Evolutionary conservation across 2,888 invertebrate genomes (phyloP), one percentile per base, ranked within the genome.

Genomic region (Aphidoletes aphidimyza): DNA sequence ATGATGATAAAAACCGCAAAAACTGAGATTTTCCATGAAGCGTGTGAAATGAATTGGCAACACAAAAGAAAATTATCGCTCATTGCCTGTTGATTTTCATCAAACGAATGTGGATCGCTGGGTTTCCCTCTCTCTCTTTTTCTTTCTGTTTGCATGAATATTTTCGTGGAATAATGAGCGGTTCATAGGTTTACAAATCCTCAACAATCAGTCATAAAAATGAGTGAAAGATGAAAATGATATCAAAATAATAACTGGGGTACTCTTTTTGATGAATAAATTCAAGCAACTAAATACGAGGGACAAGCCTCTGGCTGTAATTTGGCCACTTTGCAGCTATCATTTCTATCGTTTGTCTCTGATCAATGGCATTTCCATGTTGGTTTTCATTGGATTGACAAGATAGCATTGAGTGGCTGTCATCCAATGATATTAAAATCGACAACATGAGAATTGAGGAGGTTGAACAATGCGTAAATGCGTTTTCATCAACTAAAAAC

Each of bases 181-280:
- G 47, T 2, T 47, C 17, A 47, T 47, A 26, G 8, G 22, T 26
- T 19, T 22, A 26, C 54, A 54, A 54, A 54, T 17, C 54, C 22
- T 54, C 17, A 47, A 39, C 39, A 5, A 39, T 8, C 5, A 39
- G 5, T 8, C 39, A 39, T 11, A 39, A 8, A 39, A 8, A 39
- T 11, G 39, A 5, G 39, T 11, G 39, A 5, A 39, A 5, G 3
- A 14, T 3, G 11, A 11, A 47, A 47, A 47, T 19, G 2, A 47
- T 14, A 47, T 17, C 17, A 47, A 47, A n/a, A n/a, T 17, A 2
- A 2, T 17, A 19, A 19, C 6, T 47, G 47, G 17, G 2, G 19
- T 54, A 54, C 22, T 22, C 54, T n/a, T 54, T 47, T 47, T 47
- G 47, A 47, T 54, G 22, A 54, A 26, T 54, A 54, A 54, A 54